Evolutionary conservation across 2,113 vertebrate species (phyloP), one percentile per base, ranked within the genome.

Genomic region (Gobio gobio): DNA sequence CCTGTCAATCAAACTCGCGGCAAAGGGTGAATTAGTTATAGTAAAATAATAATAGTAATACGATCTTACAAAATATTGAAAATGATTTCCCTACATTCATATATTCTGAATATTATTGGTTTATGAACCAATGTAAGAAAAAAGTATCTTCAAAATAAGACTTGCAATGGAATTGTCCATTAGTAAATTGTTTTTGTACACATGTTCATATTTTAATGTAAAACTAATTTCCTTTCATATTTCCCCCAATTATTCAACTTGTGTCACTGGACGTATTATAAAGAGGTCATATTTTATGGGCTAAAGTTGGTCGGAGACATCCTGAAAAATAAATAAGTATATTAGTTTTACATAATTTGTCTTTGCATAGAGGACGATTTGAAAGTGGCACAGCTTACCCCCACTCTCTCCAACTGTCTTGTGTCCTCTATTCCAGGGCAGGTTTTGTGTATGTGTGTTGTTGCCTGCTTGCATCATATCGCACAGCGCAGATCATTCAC

Each of bases 381-480:
- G 13, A 76, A 54, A 33, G 47, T 54, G 49, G 45, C 40, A 24
- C 72, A 49, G 22, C 72, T 49, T 49, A 26, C 36, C 9, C 66
- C 20, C 36, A 70, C 66, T 56, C 54, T 59, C 22, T 24, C 10
- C 56, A 16, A 26, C 40, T 2, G 33, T 78, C 33, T 33, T n/a
- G 26, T 63, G 58, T 82, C 63, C 64, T 54, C 16, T 63, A 10
- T 74, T 49, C 45, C 13, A n/a, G 24, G 45, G 18, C n/a, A 61
- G 40, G 43, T n/a, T 36, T 78, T 43, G 10, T 47, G 64, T 45
- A 24, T 24, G 18, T 20, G 26, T 64, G 47, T 68, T 54, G 59
- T 78, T 66, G 54, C 61, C 24, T 61, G 51, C 51, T 40, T 66
- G 74, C 61, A 56, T 78, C 83, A 56, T 56, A 56, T 54, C n/a